These are phyloP conservation scores for Ageneiosus marmoratus DNA, from an alignment of 2,113 vertebrate species.

Conservation along the genomic window DNA sequence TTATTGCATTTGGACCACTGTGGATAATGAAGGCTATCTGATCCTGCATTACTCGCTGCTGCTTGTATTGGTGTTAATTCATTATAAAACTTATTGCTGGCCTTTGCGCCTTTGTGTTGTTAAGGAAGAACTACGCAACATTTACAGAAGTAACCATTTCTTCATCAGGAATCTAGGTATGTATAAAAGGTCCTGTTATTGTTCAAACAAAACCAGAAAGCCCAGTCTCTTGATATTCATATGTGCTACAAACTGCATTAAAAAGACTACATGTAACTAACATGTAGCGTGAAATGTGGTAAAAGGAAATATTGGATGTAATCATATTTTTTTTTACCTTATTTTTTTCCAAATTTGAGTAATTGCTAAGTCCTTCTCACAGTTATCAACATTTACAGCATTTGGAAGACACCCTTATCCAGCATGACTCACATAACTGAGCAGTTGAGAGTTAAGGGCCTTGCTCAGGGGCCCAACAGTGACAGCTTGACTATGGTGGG, in stretches of 20 bases:
- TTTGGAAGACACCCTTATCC: too few species aligned
- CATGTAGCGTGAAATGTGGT: not conserved
- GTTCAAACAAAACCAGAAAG: not conserved
- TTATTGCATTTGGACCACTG: constrained; percentile 9
- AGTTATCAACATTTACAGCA: not conserved
- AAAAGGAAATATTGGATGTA: not conserved
- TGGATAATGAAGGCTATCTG: not conserved
- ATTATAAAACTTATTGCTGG: not conserved
- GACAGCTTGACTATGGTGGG: too few species aligned
- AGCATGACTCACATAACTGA: too few species aligned
- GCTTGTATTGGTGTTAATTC: not conserved
- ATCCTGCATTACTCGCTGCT: not conserved
- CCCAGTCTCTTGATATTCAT: not conserved
- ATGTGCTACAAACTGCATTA: not conserved
- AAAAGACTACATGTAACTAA: not conserved
- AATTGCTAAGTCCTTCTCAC: not conserved
- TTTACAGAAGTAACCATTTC: not conserved
- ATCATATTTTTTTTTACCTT: not conserved
- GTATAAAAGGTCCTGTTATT: not conserved
- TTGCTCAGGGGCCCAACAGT: too few species aligned
- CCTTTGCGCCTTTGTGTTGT: not conserved
- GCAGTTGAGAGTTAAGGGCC: too few species aligned
- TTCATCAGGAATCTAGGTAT: not conserved
- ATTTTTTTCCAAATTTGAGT: not conserved
- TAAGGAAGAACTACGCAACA: not conserved